A percentile compares a stretch with the other conserved stretches of the same genome.
Conservation (phyloP, 2,113 vertebrate genomes). For the Ivindomyrus marchei region DNA sequence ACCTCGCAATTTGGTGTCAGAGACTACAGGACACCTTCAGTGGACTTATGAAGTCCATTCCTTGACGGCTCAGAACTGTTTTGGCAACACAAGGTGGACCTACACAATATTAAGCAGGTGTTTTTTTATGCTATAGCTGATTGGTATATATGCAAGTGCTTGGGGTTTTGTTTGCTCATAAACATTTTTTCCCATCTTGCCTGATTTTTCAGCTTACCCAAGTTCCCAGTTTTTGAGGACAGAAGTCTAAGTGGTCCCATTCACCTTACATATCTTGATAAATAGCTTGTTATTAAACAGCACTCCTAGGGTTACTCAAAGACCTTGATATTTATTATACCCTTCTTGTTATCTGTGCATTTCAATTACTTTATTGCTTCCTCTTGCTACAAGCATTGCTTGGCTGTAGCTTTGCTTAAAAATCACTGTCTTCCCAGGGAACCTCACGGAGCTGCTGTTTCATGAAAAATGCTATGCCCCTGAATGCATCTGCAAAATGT, state of each 20-base stretch:
- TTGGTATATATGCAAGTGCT: background rate
- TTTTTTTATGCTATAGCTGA: background rate
- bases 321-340: background rate
- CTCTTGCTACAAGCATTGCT: background rate
- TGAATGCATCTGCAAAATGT: background rate
- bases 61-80: background rate
- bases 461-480: background rate
- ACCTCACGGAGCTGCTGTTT: background rate
- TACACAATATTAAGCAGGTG: background rate
- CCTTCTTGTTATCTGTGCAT: background rate
- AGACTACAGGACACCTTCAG: background rate
- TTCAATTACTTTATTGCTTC: background rate
- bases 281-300: background rate
- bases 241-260: background rate
- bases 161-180: background rate
- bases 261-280: background rate
- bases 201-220: background rate
- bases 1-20: background rate
- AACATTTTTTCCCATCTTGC: background rate
- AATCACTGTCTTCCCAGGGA: background rate
- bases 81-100: background rate
- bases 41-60: background rate
- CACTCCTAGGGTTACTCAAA: background rate
- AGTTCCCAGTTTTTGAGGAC: background rate
- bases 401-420: slow-evolving; percentile 1